A percentile compares a stretch with the other conserved stretches of the same genome.
These are phyloP conservation scores for Kryptolebias marmoratus DNA, from an alignment of 2,113 vertebrate genomes.

Conservation along the genomic window DNA sequence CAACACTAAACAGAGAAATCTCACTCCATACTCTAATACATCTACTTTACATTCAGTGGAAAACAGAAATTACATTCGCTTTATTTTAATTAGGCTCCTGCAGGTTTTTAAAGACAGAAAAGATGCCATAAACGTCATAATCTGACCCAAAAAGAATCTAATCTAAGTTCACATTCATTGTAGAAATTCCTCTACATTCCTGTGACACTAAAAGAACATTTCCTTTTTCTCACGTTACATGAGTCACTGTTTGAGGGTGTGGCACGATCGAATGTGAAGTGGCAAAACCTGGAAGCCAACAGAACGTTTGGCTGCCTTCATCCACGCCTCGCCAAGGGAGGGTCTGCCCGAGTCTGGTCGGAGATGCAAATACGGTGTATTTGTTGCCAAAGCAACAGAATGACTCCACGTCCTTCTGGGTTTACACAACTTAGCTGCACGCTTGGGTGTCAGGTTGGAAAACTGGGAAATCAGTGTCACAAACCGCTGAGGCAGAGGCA, in stretches of 20 bases:
- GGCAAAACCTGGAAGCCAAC: background rate
- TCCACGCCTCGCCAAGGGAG: background rate
- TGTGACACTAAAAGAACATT: background rate
- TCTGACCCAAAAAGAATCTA: background rate
- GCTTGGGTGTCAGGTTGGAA: too few species aligned
- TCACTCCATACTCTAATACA: background rate
- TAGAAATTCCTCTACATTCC: conserved; percentile 7
- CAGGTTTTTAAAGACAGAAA: background rate
- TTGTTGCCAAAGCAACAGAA: conserved; percentile 6
- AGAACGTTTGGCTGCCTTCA: background rate
- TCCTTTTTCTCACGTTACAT: conserved; percentile 6
- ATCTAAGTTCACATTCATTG: background rate
- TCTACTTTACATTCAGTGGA: accelerated
- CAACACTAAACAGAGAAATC: background rate
- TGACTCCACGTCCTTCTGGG: too few species aligned
- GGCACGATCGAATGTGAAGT: conserved; percentile 29
- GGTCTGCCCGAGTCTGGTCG: conserved; percentile 4
- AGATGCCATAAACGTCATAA: background rate
- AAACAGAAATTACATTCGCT: too few species aligned
- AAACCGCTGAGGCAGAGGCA: too few species aligned
- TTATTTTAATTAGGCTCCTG: background rate
- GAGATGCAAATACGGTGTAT: conserved; percentile 31
- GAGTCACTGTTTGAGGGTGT: conserved; percentile 53
- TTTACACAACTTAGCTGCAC: too few species aligned
- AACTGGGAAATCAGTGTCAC: too few species aligned